Percentiles rank a stretch among this genome's conserved stretches.
phyloP scores from a whole-genome alignment of 2,888 invertebrate genomes.

The Tanytarsus gracilentus region DNA sequence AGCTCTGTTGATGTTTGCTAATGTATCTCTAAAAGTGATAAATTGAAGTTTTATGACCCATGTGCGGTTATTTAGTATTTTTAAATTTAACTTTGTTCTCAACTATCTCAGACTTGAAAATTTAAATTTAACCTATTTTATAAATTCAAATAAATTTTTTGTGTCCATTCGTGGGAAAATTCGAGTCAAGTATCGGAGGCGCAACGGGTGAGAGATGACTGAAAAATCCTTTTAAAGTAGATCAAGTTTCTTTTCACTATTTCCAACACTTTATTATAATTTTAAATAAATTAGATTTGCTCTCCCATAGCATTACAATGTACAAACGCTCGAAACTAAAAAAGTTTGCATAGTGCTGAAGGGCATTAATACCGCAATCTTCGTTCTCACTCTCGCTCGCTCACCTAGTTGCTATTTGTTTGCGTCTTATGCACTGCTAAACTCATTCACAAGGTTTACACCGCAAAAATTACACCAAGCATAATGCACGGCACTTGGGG shows the following conservation, averaged over 20 bases:
- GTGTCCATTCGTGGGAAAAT: too few species aligned
- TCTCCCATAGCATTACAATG: too few species aligned
- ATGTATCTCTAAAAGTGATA: too few species aligned
- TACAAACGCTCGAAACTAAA: background rate
- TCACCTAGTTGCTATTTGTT: background rate
- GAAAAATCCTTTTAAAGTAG: background rate
- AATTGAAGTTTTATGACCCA: too few species aligned
- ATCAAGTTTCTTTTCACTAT: conserved; percentile 2
- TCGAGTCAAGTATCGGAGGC: too few species aligned
- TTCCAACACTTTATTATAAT: conserved; percentile 10
- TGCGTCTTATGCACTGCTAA: too few species aligned
- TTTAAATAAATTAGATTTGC: conserved; percentile 10
- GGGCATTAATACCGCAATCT: background rate
- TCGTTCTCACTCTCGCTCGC: background rate
- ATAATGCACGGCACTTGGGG: background rate
- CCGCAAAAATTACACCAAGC: background rate
- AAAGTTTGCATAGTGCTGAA: background rate
- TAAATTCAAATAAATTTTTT: too few species aligned
- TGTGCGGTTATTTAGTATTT: too few species aligned
- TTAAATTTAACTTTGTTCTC: too few species aligned
- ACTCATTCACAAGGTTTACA: background rate
- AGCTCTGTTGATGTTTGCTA: too few species aligned
- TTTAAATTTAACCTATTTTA: too few species aligned
- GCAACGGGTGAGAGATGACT: background rate
- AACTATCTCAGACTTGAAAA: too few species aligned